phyloP scores from a whole-genome alignment of 1,140 invertebrate species.

The Sarcophaga bullata region DNA sequence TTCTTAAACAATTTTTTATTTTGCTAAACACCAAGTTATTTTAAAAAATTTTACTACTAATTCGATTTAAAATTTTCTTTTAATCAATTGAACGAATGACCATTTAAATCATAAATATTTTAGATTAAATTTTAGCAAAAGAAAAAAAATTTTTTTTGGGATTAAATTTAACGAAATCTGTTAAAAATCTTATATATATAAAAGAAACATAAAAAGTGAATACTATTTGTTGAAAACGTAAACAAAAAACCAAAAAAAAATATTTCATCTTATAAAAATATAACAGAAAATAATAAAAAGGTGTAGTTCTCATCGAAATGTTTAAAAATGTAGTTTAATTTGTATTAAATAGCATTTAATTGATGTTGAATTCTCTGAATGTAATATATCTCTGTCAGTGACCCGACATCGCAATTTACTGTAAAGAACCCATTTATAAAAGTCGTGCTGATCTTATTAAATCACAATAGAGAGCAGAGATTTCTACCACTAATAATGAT shows the following conservation, averaged over 20 bases:
- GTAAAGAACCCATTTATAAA: no score
- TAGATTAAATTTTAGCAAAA: constrained; percentile 1
- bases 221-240: constrained; percentile 8
- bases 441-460: no score
- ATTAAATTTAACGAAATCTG: background rate
- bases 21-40: no score
- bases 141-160: background rate
- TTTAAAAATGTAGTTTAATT: background rate
- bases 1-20: no score
- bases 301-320: constrained; percentile 17
- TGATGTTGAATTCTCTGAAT: no score
- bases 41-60: no score
- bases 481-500: no score
- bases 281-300: background rate
- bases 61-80: no score
- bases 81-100: no score
- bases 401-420: no score
- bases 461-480: no score
- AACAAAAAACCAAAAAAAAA: background rate
- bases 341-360: background rate
- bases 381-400: no score
- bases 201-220: background rate
- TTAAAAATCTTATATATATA: background rate
- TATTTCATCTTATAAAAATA: constrained; percentile 13
- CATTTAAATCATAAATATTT: background rate